Evolutionary conservation across 1,140 invertebrate species (phyloP), one percentile per base, ranked within the genome.

Genomic region (Zaprionus capensis): DNA sequence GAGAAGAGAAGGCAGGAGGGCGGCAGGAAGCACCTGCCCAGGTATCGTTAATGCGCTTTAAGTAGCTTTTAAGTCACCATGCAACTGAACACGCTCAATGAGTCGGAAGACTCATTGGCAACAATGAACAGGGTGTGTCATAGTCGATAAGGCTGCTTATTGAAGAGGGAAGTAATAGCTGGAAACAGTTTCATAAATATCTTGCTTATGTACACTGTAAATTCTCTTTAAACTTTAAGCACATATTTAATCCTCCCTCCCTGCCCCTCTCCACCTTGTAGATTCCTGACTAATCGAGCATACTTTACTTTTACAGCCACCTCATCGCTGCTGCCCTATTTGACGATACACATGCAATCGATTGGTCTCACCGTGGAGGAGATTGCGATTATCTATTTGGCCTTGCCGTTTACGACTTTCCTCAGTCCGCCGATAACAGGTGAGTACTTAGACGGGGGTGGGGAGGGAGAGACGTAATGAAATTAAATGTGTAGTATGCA

Each of bases 331-430:
- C 91, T 97, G 53, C 97, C 97, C 0, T 98, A 97, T 91, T 93
- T 98, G 71, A 97, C 97, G 1, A 96, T 98, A 69, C 97, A 97
- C 92, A 97, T 97, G 97, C 96, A 96, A 93, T 96, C 96, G 91
- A 95, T 98, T 88, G 97, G 97, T 65, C 93, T 98, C 22, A 96
- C 96, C 22, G 95, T 97, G 64, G 95, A 96, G 80, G 96, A 98
- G 93, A 96, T 97, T 74, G 96, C 96, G 49, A 95, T 97, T 81
- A 96, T 97, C 76, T 97, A 97, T 93, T 94, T 97, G 78, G 95
- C 96, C 12, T 94, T 97, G 78, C 97, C 97, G 12, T 96, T 97
- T 56, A 96, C 96, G 2, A 96, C 96, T 1, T 96, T 97, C 86
- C 91, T 97, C 49, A 96, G 96, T 81, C 96, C 96, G 20, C 96